These are phyloP conservation scores for Centropus unirufus DNA, from an alignment of 2,113 vertebrate genomes.

Conservation along the genomic window DNA sequence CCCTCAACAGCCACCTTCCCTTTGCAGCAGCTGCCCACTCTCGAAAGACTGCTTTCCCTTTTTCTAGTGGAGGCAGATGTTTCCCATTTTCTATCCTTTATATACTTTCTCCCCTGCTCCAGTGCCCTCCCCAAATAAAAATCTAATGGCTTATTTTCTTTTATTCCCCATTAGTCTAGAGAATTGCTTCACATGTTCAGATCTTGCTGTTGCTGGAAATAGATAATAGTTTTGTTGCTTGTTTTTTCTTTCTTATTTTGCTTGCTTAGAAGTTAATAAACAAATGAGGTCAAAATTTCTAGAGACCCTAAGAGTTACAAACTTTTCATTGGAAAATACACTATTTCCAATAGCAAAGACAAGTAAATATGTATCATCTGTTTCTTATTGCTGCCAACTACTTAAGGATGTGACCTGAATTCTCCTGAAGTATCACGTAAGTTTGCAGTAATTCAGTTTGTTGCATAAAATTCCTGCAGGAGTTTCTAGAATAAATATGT, in stretches of 20 bases:
- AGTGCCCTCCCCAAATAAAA: not conserved
- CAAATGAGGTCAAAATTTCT: not conserved
- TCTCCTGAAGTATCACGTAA: slow-evolving; percentile 76
- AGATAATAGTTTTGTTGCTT: not conserved
- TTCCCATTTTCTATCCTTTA: not conserved
- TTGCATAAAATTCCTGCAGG: not conserved
- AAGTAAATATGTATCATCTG: slow-evolving; percentile 37
- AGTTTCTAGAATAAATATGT: not conserved
- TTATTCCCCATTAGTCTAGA: not conserved
- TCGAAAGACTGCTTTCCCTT: not conserved
- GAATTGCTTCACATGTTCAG: not conserved
- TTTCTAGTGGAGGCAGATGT: not conserved
- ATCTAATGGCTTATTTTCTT: not conserved
- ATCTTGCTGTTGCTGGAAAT: not conserved
- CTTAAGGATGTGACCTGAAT: slow-evolving; percentile 78
- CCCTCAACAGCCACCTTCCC: not conserved
- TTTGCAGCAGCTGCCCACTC: not conserved
- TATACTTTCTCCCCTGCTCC: not conserved
- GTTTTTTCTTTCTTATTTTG: not conserved
- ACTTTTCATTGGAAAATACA: not conserved
- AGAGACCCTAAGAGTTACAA: not conserved
- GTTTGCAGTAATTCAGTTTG: slow-evolving; percentile 38
- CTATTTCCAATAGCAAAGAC: not conserved
- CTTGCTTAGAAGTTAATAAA: not conserved
- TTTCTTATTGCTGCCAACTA: slow-evolving; percentile 51